phyloP scores from a whole-genome alignment of 2,113 vertebrate species.

The Cranoglanis bouderius region DNA sequence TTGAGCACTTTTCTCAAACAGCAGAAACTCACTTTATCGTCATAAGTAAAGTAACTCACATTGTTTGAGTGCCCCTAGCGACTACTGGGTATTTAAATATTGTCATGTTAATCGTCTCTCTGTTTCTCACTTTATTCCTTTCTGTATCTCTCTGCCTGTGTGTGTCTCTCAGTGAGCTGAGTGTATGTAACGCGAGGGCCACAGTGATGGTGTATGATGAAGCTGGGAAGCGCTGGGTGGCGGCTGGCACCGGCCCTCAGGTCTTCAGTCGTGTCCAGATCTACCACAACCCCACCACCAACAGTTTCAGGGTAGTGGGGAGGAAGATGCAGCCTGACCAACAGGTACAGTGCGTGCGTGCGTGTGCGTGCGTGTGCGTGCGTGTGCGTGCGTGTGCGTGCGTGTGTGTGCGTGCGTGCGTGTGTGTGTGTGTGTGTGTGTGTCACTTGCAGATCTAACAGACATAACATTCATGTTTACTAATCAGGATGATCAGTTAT shows the following conservation, averaged over 20 bases:
- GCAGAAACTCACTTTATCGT: neutral
- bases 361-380: neutral
- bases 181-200: conserved; percentile 86
- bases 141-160: neutral
- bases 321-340: conserved; percentile 88
- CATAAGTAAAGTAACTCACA: neutral
- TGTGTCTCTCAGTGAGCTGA: conserved; percentile 75
- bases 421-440: too few relatives aligned
- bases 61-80: neutral
- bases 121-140: conserved; percentile 1
- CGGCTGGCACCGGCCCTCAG: conserved; percentile 81
- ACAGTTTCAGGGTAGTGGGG: conserved; percentile 87
- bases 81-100: neutral
- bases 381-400: neutral
- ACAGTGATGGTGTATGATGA: conserved; percentile 92
- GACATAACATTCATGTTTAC: neutral
- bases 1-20: neutral
- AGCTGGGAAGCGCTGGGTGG: conserved; percentile 84
- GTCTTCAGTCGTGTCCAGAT: conserved; percentile 88
- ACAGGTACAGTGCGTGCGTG: conserved; percentile 72
- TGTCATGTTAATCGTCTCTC: neutral
- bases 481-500: too few relatives aligned
- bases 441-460: neutral
- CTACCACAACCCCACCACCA: conserved; percentile 83
- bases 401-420: too few relatives aligned